phyloP scores from a whole-genome alignment of 2,113 vertebrate genomes.

The Heloderma charlesbogerti region DNA sequence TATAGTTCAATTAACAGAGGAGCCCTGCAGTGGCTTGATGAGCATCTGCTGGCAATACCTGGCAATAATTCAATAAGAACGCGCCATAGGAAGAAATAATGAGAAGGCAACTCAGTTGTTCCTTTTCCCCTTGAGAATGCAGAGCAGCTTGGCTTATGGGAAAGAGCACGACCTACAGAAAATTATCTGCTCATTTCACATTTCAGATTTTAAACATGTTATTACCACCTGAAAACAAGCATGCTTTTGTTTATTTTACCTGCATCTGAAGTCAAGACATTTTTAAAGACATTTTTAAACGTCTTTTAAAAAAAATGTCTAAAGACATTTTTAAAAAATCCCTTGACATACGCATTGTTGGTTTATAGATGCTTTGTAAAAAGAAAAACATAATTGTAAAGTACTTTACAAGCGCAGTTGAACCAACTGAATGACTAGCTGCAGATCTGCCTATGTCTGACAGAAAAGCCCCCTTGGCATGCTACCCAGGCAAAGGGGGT shows the following conservation, averaged over 20 bases:
- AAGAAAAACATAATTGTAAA: neutral
- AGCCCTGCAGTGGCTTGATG: conserved; percentile 83
- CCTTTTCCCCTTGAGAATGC: conserved; percentile 75
- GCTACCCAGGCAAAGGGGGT: neutral
- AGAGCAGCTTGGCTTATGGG: conserved; percentile 77
- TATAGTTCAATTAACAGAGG: conserved; percentile 92
- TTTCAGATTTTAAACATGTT: conserved; percentile 37
- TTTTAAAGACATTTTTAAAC: neutral
- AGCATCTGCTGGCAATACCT: conserved; percentile 90
- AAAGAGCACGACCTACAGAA: conserved; percentile 70
- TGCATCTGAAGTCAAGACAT: neutral
- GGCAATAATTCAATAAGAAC: conserved; percentile 91
- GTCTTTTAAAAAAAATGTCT: neutral
- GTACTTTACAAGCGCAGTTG: conserved; percentile 1
- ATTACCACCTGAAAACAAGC: conserved; percentile 8
- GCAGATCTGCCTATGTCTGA: neutral
- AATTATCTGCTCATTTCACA: conserved; percentile 66
- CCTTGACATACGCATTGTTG: neutral
- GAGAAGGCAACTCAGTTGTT: conserved; percentile 78
- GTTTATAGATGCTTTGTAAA: neutral
- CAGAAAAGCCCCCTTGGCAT: neutral
- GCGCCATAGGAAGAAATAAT: conserved; percentile 80
- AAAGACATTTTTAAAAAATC: neutral
- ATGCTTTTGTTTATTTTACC: conserved; percentile 26
- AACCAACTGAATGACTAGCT: neutral